A percentile compares a stretch with the other conserved stretches of the same genome.
Evolutionary conservation across 2,888 invertebrate species (phyloP).

Genomic region (Drosophila colorata): DNA sequence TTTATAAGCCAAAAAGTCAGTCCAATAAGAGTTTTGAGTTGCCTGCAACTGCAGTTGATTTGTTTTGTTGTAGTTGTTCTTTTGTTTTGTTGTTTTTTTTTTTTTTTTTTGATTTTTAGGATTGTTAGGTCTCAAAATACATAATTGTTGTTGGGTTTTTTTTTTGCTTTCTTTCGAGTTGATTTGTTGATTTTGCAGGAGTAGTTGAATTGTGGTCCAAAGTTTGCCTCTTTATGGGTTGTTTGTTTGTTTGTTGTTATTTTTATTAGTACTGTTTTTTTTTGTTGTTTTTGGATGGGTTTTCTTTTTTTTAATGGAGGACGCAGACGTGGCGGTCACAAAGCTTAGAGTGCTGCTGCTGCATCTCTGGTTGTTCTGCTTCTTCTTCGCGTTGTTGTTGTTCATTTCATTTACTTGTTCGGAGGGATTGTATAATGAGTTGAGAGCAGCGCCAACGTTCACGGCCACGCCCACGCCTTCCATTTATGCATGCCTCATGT

Average conservation of each 20-base stretch:
- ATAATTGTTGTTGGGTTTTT: conserved; percentile 52
- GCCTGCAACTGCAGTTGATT: conserved; percentile 83
- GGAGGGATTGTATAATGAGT: conserved; percentile 78
- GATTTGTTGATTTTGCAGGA: conserved; percentile 69
- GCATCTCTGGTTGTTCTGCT: conserved; percentile 26
- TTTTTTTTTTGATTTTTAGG: conserved; percentile 29
- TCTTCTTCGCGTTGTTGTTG: conserved; percentile 40
- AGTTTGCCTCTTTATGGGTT: conserved; percentile 78
- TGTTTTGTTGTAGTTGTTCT: conserved; percentile 60
- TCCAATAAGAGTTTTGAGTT: conserved; percentile 82
- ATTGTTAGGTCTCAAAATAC: conserved; percentile 69
- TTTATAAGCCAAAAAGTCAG: conserved; percentile 81
- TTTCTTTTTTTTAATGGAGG: conserved; percentile 23
- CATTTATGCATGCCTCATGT: conserved; percentile 18
- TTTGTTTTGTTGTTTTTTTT: conserved; percentile 45
- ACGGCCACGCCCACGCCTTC: conserved; percentile 47
- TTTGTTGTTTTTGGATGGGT: conserved; percentile 32
- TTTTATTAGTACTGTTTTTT: conserved; percentile 25
- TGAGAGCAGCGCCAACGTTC: conserved; percentile 40
- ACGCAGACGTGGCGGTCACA: conserved; percentile 35
- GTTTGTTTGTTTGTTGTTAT: conserved; percentile 26
- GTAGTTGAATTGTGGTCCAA: conserved; percentile 73
- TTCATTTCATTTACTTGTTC: conserved; percentile 61
- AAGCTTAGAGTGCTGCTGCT: conserved; percentile 9
- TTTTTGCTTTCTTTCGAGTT: conserved; percentile 41